Evolutionary conservation across 1,140 invertebrate species (phyloP).

Genomic region (Thaumatotibia leucotreta): DNA sequence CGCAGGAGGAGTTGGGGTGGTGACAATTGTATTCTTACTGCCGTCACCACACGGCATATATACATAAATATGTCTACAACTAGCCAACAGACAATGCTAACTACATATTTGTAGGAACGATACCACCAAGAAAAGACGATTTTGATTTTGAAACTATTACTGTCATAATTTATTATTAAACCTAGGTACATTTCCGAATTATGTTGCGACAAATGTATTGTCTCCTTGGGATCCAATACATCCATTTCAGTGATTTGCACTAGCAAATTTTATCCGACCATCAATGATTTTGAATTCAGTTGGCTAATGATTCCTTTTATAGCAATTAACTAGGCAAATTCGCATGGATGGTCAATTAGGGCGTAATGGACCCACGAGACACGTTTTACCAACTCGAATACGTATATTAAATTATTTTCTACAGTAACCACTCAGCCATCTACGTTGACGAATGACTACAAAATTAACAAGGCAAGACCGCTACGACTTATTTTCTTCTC

Average conservation of each 20-base stretch:
- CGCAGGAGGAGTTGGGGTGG: too few relatives aligned
- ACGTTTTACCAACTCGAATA: not conserved
- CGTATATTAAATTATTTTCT: not conserved
- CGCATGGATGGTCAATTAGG: not conserved
- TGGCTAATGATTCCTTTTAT: not conserved
- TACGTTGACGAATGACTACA: conserved; percentile 22
- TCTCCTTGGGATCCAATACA: not conserved
- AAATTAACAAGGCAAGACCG: not conserved
- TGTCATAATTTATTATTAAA: too few relatives aligned
- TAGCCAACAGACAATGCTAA: too few relatives aligned
- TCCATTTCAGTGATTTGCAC: not conserved
- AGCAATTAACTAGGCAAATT: not conserved
- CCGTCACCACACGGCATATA: too few relatives aligned
- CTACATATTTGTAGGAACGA: too few relatives aligned
- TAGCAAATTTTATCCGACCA: not conserved
- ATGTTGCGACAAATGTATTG: not conserved
- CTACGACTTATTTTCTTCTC: not conserved
- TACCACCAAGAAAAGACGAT: too few relatives aligned
- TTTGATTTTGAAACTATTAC: too few relatives aligned
- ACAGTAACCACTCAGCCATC: not conserved
- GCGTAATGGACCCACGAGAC: conserved; percentile 6
- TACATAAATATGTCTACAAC: too few relatives aligned
- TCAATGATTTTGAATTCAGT: not conserved
- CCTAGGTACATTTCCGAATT: too few relatives aligned
- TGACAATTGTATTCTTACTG: too few relatives aligned